These are phyloP conservation scores for Strix uralensis DNA, from an alignment of 2,113 vertebrate genomes.

Conservation along the genomic window DNA sequence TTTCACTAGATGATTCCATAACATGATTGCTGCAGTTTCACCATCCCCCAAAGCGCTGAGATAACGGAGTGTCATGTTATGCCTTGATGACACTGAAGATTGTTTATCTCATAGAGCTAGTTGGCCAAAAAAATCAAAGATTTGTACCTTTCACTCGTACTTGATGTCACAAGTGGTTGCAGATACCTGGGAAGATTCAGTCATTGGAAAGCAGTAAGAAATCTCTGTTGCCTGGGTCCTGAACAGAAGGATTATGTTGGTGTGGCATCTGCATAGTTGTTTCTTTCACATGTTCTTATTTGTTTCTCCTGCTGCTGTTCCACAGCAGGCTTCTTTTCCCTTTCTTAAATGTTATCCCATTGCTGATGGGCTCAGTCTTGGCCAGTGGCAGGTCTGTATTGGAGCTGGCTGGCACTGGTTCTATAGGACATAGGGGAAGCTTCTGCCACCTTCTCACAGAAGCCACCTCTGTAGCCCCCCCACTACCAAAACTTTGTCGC, in stretches of 20 bases:
- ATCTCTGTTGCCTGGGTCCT: background rate
- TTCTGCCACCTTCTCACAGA: background rate
- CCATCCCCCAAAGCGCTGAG: background rate
- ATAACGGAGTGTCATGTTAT: background rate
- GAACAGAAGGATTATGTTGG: background rate
- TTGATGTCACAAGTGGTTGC: background rate
- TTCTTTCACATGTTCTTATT: background rate
- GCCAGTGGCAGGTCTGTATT: background rate
- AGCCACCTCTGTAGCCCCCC: too few relatives aligned
- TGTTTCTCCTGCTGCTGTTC: background rate
- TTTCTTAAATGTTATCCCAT: background rate
- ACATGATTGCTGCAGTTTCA: background rate
- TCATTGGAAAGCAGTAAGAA: background rate
- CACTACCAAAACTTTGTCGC: background rate
- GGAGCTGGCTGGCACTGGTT: background rate
- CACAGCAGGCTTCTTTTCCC: too few relatives aligned
- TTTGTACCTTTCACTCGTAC: background rate
- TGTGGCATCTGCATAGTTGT: background rate
- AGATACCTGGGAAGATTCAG: background rate
- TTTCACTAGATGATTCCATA: background rate
- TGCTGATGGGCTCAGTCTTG: background rate
- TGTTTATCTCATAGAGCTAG: background rate
- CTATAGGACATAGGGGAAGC: background rate
- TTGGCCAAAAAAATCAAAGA: background rate
- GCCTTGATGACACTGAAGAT: background rate